phyloP scores from a whole-genome alignment of 2,113 vertebrate species.

The Anolis sagrei region DNA sequence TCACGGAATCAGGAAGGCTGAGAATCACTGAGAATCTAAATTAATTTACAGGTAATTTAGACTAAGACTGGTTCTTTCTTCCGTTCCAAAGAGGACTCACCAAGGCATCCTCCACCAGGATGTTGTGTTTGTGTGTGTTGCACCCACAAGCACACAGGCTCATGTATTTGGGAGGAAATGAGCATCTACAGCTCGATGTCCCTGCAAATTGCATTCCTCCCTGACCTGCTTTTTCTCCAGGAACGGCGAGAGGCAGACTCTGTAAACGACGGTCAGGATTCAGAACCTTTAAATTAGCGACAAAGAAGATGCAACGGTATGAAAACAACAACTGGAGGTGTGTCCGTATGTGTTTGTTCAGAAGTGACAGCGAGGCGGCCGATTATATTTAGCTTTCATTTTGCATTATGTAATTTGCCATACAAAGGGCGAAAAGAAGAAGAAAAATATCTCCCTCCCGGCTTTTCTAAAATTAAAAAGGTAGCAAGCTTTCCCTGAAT shows the following conservation, averaged over 20 bases:
- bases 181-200: not conserved
- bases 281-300: constrained; percentile 30
- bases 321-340: not conserved
- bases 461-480: constrained; percentile 7
- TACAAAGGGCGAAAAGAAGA: not conserved
- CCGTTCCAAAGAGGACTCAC: not conserved
- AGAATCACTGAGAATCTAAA: no score
- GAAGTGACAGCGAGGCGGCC: not conserved
- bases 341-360: not conserved
- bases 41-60: constrained; percentile 4
- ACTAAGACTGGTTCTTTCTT: not conserved
- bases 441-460: not conserved
- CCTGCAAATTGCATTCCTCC: not conserved
- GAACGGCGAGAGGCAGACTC: constrained; percentile 16
- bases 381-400: constrained; percentile 21
- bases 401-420: constrained; percentile 26
- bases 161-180: not conserved
- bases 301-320: constrained; percentile 8
- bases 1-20: no score
- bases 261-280: constrained; percentile 25
- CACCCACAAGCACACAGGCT: not conserved
- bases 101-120: not conserved
- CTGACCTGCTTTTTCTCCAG: constrained; percentile 29
- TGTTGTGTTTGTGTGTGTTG: not conserved
- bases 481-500: not conserved